Percentiles rank a stretch among this genome's conserved stretches.
Conservation (phyloP, 2,797 vertebrate genomes). For the Erethizon dorsatum region DNA sequence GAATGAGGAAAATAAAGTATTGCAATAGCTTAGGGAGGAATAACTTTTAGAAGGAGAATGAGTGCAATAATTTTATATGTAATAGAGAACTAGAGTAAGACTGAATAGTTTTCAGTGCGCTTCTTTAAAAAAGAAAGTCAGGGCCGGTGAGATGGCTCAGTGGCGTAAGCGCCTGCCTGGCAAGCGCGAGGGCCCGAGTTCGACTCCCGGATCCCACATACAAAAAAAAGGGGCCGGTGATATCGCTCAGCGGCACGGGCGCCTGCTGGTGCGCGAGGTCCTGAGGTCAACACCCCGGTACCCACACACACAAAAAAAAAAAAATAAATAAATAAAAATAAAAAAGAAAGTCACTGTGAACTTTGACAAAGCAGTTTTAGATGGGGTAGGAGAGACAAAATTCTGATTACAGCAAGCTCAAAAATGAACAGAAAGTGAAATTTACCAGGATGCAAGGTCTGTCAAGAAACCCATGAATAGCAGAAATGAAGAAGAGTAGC, state of each 20-base stretch:
- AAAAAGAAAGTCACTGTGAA: background rate
- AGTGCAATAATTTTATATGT: background rate
- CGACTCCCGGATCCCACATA: too few relatives aligned
- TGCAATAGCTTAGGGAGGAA: background rate
- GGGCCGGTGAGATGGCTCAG: too few relatives aligned
- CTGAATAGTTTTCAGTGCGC: background rate
- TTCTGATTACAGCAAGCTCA: background rate
- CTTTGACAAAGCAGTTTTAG: background rate
- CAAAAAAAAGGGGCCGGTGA: too few relatives aligned
- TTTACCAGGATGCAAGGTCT: background rate
- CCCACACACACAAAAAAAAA: too few relatives aligned
- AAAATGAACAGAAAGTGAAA: background rate
- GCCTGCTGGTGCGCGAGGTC: too few relatives aligned
- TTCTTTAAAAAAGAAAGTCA: background rate
- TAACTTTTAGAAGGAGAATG: background rate
- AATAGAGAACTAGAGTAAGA: background rate
- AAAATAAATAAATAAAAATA: too few relatives aligned
- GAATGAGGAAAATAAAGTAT: background rate
- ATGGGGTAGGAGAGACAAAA: background rate
- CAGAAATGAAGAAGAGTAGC: background rate
- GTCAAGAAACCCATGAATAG: background rate
- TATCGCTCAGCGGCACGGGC: too few relatives aligned
- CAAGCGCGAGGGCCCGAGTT: too few relatives aligned
- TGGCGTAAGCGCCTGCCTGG: too few relatives aligned
- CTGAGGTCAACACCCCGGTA: too few relatives aligned